Evolutionary conservation across 2,113 vertebrate species (phyloP), one percentile per base, ranked within the genome.

Genomic region (Melozone crissalis): DNA sequence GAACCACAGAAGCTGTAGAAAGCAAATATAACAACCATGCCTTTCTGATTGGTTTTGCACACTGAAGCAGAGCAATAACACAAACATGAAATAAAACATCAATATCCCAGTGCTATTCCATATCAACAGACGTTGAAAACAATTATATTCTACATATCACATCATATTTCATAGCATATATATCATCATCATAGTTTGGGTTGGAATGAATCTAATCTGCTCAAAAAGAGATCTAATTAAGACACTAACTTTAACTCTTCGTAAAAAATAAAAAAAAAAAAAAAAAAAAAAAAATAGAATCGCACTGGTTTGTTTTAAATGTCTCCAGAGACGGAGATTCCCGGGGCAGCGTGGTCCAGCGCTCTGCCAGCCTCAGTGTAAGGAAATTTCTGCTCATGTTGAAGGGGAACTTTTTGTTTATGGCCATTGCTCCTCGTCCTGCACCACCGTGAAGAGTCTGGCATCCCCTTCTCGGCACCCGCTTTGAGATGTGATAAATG

Each of bases 401-500:
- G 27, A 37, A 15, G 3, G 20, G 12, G 7, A 74, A n/a, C 8
- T 44, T 21, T 35, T 31, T 9, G 2, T 39, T 68, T 54, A 39
- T 5, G 23, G 46, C 39, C 23, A 20, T 10, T 39, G 5, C 39
- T 26, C 61, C 61, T 46, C 7, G 11, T 21, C 28, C 39, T 7
- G 44, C 44, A 12, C 23, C 61, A 3, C n/a, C 2, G 28, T 11
- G 16, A 66, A 18, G 37, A 33, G 7, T 5, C 15, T 11, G 46
- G 52, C 44, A 74, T 11, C 39, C 16, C 4, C 8, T 18, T n/a
- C n/a, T 23, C 3, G 19, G 15, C 43, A 16, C 22, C 2, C 3
- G 2, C 12, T 51, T 13, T 14, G 28, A 23, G 7, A 7, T 4
- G 14, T 3, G 19, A 39, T 4, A 28, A 21, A 30, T 11, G 0